A percentile compares a stretch with the other conserved stretches of the same genome.
These are phyloP conservation scores for Orthosia gracilis DNA, from an alignment of 2,888 invertebrate species.

Conservation along the genomic window DNA sequence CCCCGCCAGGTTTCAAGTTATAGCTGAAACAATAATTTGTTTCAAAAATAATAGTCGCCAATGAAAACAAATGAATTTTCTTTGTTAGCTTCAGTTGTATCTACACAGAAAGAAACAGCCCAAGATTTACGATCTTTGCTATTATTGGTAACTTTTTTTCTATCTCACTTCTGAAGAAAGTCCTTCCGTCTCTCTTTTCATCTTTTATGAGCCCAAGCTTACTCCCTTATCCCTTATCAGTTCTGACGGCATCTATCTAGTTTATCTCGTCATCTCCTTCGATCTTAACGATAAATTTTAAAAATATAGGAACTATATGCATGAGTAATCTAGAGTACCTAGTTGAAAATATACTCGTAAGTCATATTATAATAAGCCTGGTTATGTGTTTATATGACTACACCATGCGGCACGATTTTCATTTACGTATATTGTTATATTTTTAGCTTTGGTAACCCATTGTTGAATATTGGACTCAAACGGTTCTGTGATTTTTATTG, in stretches of 20 bases:
- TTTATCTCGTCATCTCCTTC: too few species aligned
- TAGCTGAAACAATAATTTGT: too few species aligned
- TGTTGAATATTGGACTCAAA: constrained; percentile 3
- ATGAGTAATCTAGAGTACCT: constrained; percentile 5
- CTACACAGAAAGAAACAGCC: background rate
- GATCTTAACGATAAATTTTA: background rate
- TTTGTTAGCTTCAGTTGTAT: too few species aligned
- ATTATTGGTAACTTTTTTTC: background rate
- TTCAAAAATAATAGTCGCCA: too few species aligned
- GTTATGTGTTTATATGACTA: constrained; percentile 12
- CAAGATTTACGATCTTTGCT: background rate
- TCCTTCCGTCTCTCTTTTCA: too few species aligned
- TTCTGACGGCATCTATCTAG: too few species aligned
- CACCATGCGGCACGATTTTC: constrained; percentile 19
- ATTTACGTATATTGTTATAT: background rate
- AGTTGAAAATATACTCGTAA: constrained; percentile 18
- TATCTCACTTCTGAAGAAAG: too few species aligned
- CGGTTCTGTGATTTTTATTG: background rate
- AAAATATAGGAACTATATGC: background rate
- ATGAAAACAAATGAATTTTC: too few species aligned
- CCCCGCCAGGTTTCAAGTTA: too few species aligned
- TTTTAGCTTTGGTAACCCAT: background rate
- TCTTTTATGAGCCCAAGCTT: too few species aligned
- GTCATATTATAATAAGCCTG: constrained; percentile 10
- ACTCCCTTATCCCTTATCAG: too few species aligned